These are phyloP conservation scores for Odontamblyopus rebecca DNA, from an alignment of 2,797 vertebrate species.

Conservation along the genomic window DNA sequence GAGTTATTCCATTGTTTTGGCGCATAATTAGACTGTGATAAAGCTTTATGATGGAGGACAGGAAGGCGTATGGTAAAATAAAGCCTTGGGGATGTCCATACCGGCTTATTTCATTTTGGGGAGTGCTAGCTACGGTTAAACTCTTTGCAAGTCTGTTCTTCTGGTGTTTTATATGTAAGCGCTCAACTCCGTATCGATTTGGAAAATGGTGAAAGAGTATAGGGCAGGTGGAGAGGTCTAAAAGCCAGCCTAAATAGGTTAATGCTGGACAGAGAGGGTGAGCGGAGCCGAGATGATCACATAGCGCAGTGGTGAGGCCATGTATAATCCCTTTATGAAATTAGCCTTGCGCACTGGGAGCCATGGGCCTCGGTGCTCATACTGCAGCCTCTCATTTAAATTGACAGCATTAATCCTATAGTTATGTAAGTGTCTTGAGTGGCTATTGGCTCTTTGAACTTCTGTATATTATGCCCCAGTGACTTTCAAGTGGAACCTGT, in stretches of 20 bases:
- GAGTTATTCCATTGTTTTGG: constrained; percentile 68
- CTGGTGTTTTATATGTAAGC: constrained; percentile 61
- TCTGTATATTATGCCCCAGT: constrained; percentile 5
- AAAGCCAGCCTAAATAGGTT: constrained; percentile 70
- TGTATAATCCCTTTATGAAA: constrained; percentile 64
- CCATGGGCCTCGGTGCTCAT: constrained; percentile 52
- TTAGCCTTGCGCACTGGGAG: constrained; percentile 50
- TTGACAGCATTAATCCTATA: constrained; percentile 9
- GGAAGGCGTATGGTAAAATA: constrained; percentile 51
- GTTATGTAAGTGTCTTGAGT: constrained; percentile 17
- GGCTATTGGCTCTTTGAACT: not conserved
- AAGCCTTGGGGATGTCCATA: constrained; percentile 50
- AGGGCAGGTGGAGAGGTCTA: constrained; percentile 51
- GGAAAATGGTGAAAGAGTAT: constrained; percentile 73
- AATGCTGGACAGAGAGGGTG: constrained; percentile 45
- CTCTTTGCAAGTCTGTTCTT: constrained; percentile 41
- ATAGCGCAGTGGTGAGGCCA: constrained; percentile 47
- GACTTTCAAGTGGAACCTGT: not conserved
- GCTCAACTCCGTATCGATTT: constrained; percentile 77
- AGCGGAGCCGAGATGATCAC: constrained; percentile 37
- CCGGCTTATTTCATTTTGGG: constrained; percentile 57
- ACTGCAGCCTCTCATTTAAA: constrained; percentile 20
- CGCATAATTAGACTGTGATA: constrained; percentile 67
- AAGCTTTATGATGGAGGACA: constrained; percentile 50
- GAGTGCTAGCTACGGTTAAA: constrained; percentile 47